Base-by-base conservation (phyloP, 2,888 invertebrate species). In the Ennomos erosarius region DNA sequence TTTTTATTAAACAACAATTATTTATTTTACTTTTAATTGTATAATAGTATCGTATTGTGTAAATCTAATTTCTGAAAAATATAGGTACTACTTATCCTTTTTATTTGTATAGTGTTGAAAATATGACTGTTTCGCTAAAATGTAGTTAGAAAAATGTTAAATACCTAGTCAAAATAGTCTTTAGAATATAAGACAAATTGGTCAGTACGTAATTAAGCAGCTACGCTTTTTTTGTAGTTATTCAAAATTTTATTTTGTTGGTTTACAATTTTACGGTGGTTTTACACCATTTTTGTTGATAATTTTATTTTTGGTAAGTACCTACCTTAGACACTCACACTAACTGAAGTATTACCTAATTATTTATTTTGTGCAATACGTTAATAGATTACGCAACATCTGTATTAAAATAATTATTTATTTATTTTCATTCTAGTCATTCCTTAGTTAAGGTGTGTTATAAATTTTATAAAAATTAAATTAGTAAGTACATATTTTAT, bases 271-370 rank as follows among this genome's bases (percentile, higher is more conserved):
- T 57, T 55, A 51, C 26, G 26, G 5, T 26, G 26, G 26, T 26
- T 26, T 26, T 26, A 26, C 26, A 26, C 26, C 26, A 26, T 43
- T 13, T 26, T 60, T 52, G 59, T 60, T 60, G 55, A 42, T 60
- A 60, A 60, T 60, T 46, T 52, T 52, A 55, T 60, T 55, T 47
- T 48, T 8, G 39, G 16, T 46, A 11, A 50, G 43, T 56, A 3
- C 16, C 26, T 26, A 26, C 26, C 26, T 26, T 45, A 39, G 1
- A 10, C 33, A 50, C 16, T 35, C 12, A 13, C 37, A 26, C 8
- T 35, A 38, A 9, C 13, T 48, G n/a, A 40, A 2, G 26, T 12
- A 45, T 36, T n/a, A 11, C 11, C 1, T 48, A 51, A 46, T 46
- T 45, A 26, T 40, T 42, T 46, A 45, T 35, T 49, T 37, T 40